Base-by-base conservation (phyloP, 2,888 invertebrate species). In the Eurois occulta region DNA sequence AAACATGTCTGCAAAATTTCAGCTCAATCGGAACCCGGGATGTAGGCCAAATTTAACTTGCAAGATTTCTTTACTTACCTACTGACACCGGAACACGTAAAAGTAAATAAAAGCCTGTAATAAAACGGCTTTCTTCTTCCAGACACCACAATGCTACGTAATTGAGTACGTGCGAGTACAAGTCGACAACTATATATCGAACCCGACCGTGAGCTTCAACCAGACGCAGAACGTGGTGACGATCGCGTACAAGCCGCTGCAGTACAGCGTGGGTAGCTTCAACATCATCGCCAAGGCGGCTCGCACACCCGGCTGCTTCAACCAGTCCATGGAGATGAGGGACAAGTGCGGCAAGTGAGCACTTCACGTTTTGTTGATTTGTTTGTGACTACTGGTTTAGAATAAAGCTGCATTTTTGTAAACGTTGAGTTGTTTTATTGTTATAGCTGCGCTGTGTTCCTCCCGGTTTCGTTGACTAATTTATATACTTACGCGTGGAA, bases 161-260 rank as follows among this genome's bases (percentile, higher is more conserved):
- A 68, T 81, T 28, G 78, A 78, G 58, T 80, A 84, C 69, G 81
- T 88, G 2, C 80, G 84, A 43, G 88, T 91, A 4, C 78, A 79
- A 21, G 85, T 91, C 10, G 32, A 78, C 6, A 90, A 89, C 76
- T 41, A 58, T 2, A n/a, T 83, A 3, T 83, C 86, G 0, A 83
- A 72, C 0, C 90, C 91, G 0, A 60, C 24, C 0, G 89, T 90
- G 43, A 77, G 41, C 0, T 91, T 75, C 68, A 80, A 87, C 66
- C 67, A 73, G 32, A 28, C 70, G 13, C 46, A 64, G 6, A 78
- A 74, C 16, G 46, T 64, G 0, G 79, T 90, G 21, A 68, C 69
- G 8, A 88, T 91, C n/a, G 32, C 81, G 5, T 91, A 91, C 81
- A 58, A 76, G 46, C 72, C 64, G 13, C 60, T 80, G 18, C 89